Base-by-base conservation (phyloP, 2,797 vertebrate species). In the Catostomus latipinnis region DNA sequence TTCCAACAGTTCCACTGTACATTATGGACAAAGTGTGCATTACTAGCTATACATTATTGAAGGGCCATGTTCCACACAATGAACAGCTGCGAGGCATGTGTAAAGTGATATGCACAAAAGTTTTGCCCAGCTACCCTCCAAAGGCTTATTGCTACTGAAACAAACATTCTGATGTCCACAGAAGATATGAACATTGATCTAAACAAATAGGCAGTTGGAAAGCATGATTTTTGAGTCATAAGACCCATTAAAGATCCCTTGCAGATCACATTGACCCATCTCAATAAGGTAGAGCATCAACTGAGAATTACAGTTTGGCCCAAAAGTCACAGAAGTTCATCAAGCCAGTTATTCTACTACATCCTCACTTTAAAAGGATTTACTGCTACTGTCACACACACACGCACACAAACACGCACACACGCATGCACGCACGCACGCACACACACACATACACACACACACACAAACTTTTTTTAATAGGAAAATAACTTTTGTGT, bases 1-100 rank as follows among this genome's bases (percentile, higher is more conserved):
- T 76, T 88, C 86, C 87, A 86, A 87, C 87, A 82, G 83, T 78
- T 83, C 62, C 79, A 74, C 87, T 85, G 71, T 70, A 75, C 82
- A 82, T 82, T 69, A 65, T 84, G 84, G 87, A 88, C 85, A 89
- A 91, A 90, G 91, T 90, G 88, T 91, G 88, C 90, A 90, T 92
- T 91, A 90, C 91, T 87, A 82, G 60, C 43, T 49, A 85, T 93
- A 72, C 82, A 93, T 93, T 90, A 93, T 93, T 90, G 82, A 93
- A 91, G 83, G n/a, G 22, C 22, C n/a, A 48, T 81, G 77, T 87
- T 85, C 86, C 67, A 75, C 76, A 76, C 81, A 80, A 73, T 71
- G 43, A 87, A 66, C 74, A 82, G 77, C 77, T 84, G 73, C 77
- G 72, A 81, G 71, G 48, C 65, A 56, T n/a, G 76, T 85, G 88